Conservation (phyloP, 35 echinoderm and acorn worm species). For the Apostichopus californicus region DNA sequence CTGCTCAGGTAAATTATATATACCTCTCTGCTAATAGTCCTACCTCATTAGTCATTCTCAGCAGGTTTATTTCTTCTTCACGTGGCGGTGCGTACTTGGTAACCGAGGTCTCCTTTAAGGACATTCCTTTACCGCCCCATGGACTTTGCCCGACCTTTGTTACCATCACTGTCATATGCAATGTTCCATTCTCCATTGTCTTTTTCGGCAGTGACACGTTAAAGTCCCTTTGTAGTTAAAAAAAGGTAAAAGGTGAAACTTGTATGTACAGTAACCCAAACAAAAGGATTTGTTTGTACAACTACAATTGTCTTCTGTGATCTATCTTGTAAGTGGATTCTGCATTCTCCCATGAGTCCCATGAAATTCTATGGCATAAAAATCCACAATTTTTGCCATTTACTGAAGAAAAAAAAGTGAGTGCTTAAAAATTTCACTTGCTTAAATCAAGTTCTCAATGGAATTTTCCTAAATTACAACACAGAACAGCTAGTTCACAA, state of each 20-base stretch:
- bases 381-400: no score
- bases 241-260: neutral
- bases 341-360: no score
- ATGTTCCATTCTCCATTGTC: constrained; percentile 75
- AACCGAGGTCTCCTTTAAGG: constrained; percentile 46
- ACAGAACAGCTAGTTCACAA: no score
- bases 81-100: constrained; percentile 78
- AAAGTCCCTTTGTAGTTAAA: constrained; percentile 50
- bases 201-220: constrained; percentile 80
- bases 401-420: no score
- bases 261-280: no score
- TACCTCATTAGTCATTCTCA: constrained; percentile 60
- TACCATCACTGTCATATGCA: constrained; percentile 65
- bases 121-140: constrained; percentile 28
- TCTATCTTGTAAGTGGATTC: no score
- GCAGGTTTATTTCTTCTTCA: constrained; percentile 69
- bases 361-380: no score
- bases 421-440: no score
- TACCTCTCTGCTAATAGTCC: neutral
- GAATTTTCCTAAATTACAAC: no score
- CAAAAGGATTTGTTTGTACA: no score
- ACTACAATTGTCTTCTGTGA: no score
- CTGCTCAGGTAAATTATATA: neutral
- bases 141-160: constrained; percentile 13
- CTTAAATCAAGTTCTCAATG: no score